Base-by-base conservation (phyloP, 1,140 invertebrate species). In the Drosophila nebulosa region DNA sequence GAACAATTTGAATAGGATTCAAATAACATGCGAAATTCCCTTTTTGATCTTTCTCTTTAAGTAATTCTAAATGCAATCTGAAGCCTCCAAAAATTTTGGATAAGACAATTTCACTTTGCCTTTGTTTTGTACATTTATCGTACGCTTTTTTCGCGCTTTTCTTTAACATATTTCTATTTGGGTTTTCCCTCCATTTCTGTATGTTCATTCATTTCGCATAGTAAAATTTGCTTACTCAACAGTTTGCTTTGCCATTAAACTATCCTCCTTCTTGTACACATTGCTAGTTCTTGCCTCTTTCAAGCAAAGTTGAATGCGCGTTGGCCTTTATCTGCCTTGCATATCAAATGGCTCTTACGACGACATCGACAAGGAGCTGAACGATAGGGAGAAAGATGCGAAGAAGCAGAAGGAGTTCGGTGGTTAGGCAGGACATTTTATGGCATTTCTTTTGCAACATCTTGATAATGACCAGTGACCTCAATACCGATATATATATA, bases 381-480 rank as follows among this genome's bases (percentile, higher is more conserved):
- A 9, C 77, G 64, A 74, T 51, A 27, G 39, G 30, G 53, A 60
- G 36, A 36, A 64, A 39, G 60, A 63, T 50, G 60, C 26, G 5
- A 14, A 32, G 10, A 22, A 4, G 60, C 46, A 60, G 42, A 32
- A 51, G 58, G 57, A 55, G 22, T 27, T 61, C n/a, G n/a, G 24
- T 57, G 6, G 39, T 18, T 10, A 21, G 39, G 10, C 30, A 58
- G 75, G 56, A 64, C 81, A 86, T 53, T 86, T 80, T 80, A 78
- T 67, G 69, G 73, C 67, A 78, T 86, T 86, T 78, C 77, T 86
- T 88, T 81, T 61, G 78, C 74, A 81, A 81, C 83, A 86, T 86
- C 81, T 86, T 86, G 81, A 86, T 86, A 86, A 86, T 86, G 81
- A 86, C 81, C 81, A 86, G 81, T 86, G 81, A 86, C 81, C 81